Evolutionary conservation across 2,113 vertebrate genomes (phyloP).

Genomic region (Alouatta palliata): DNA sequence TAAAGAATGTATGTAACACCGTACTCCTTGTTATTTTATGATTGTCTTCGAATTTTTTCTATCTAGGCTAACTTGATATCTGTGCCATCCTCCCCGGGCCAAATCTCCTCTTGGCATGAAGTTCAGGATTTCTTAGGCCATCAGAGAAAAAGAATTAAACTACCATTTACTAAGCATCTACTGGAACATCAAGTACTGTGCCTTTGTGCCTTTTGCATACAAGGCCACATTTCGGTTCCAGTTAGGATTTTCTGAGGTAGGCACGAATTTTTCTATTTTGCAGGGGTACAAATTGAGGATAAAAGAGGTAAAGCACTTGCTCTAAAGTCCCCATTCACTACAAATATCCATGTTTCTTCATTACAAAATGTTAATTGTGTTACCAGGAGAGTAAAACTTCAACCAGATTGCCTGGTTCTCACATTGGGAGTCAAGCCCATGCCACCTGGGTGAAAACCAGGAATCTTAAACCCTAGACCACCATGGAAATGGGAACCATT

Average conservation of each 20-base stretch:
- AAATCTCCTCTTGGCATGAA: not conserved
- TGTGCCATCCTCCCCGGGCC: rapidly evolving
- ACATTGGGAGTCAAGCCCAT: too few relatives aligned
- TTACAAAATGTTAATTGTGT: not conserved
- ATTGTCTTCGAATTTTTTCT: not conserved
- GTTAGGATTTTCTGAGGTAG: not conserved
- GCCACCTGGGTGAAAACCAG: too few relatives aligned
- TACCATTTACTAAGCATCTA: not conserved
- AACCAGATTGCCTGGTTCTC: too few relatives aligned
- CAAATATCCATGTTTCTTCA: not conserved
- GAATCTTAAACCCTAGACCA: too few relatives aligned
- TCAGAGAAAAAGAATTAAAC: not conserved
- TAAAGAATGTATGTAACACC: not conserved
- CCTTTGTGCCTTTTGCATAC: not conserved
- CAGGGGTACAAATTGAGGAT: not conserved
- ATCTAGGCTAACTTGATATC: not conserved
- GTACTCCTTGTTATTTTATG: not conserved
- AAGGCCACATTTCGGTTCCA: not conserved
- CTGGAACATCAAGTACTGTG: not conserved
- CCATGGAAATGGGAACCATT: too few relatives aligned
- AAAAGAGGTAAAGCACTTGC: not conserved
- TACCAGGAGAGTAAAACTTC: too few relatives aligned
- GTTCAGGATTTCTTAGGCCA: not conserved
- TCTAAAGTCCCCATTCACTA: not conserved
- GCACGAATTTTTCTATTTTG: not conserved